phyloP scores from a whole-genome alignment of 23 tunicate species.

The Oikopleura vanhoeffeni region DNA sequence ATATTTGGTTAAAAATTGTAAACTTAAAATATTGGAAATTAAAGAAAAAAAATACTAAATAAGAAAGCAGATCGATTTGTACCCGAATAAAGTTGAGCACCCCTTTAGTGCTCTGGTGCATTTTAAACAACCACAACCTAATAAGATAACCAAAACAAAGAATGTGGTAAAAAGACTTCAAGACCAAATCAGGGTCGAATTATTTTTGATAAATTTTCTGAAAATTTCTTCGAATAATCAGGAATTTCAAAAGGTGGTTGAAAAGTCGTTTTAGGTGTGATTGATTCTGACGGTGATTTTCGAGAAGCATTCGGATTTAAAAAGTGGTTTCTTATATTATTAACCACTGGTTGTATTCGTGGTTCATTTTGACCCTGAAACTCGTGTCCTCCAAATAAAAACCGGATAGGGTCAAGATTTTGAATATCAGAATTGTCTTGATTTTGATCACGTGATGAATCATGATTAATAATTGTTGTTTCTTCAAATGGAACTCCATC shows the following conservation, averaged over 20 bases:
- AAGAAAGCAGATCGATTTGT: too few species aligned
- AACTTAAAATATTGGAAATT: too few species aligned
- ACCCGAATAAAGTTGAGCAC: too few species aligned
- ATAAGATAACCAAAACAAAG: too few species aligned
- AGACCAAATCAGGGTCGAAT: conserved; percentile 5
- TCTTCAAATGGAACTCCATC: background rate
- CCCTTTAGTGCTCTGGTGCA: too few species aligned
- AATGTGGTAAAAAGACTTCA: too few species aligned
- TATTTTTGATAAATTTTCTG: background rate
- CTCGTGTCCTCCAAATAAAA: background rate
- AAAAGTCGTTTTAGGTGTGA: background rate
- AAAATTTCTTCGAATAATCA: background rate
- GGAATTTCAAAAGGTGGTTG: background rate
- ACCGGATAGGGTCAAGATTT: background rate
- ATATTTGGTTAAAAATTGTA: too few species aligned
- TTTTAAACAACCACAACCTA: too few species aligned
- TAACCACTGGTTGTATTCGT: background rate
- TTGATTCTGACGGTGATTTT: background rate
- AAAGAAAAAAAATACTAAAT: too few species aligned
- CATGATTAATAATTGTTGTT: background rate
- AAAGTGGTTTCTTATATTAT: background rate
- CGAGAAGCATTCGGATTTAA: too few species aligned
- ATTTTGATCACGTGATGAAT: background rate
- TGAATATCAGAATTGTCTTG: background rate
- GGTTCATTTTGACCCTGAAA: background rate